Conservation (phyloP, 2,113 vertebrate species). For the Oxyura jamaicensis region DNA sequence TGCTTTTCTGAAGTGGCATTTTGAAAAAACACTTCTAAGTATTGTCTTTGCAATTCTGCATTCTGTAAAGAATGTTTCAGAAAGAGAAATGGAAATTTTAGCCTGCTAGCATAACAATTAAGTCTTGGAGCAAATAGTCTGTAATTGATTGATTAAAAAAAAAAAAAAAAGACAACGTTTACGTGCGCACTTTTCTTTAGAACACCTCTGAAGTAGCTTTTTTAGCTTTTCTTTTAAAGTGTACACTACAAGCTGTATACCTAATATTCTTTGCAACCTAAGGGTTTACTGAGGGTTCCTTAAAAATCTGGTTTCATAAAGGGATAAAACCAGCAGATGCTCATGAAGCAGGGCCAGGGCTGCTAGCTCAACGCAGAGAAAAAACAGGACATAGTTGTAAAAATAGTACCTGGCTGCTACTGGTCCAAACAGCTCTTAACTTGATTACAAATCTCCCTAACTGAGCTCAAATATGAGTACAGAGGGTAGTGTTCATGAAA, state of each 20-base stretch:
- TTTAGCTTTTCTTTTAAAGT: not conserved
- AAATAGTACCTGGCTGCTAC: not conserved
- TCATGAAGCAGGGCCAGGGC: not conserved
- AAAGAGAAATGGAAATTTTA: not conserved
- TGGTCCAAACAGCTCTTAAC: accelerated
- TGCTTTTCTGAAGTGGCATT: not conserved
- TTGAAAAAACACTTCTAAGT: not conserved
- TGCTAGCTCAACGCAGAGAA: not conserved
- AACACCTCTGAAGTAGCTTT: not conserved
- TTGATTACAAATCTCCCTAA: accelerated
- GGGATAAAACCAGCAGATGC: not conserved
- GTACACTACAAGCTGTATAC: not conserved
- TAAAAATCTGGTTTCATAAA: not conserved
- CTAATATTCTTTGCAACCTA: not conserved
- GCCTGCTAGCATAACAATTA: accelerated
- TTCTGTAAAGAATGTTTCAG: not conserved
- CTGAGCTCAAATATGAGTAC: accelerated
- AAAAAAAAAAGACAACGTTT: too few relatives aligned
- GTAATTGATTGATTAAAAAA: not conserved
- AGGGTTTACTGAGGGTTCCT: not conserved
- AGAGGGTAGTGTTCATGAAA: accelerated
- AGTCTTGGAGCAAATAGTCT: not conserved
- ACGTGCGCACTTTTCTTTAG: not conserved
- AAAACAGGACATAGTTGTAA: accelerated
- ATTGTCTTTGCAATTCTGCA: not conserved